These are phyloP conservation scores for Eurosta solidaginis DNA, from an alignment of 1,140 invertebrate species.

Conservation along the genomic window DNA sequence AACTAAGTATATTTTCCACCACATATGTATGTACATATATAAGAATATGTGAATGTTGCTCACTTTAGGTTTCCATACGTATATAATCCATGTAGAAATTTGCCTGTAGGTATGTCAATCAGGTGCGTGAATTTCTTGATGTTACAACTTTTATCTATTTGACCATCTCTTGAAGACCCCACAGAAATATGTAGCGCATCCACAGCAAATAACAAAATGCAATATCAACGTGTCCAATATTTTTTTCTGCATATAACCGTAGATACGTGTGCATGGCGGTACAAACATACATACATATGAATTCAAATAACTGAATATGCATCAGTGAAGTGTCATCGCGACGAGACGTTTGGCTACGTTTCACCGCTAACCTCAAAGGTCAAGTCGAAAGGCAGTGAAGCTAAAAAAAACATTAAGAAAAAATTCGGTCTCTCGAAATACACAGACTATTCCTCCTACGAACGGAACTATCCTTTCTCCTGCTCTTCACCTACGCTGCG, in stretches of 20 bases:
- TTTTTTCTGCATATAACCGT: background rate
- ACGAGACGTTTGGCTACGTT: background rate
- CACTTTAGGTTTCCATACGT: too few relatives aligned
- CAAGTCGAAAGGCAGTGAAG: background rate
- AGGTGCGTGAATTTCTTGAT: background rate
- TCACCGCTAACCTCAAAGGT: background rate
- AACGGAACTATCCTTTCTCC: too few relatives aligned
- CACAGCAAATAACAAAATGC: background rate
- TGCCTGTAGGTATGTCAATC: background rate
- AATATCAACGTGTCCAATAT: background rate
- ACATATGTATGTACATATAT: background rate
- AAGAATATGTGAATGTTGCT: too few relatives aligned
- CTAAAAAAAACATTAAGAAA: background rate
- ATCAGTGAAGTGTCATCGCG: background rate
- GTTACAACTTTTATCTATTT: background rate
- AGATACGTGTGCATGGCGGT: background rate
- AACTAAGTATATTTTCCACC: too few relatives aligned
- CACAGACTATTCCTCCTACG: too few relatives aligned
- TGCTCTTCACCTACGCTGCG: too few relatives aligned
- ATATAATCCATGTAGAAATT: too few relatives aligned
- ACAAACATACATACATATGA: background rate
- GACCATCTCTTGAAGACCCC: background rate
- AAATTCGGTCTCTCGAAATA: too few relatives aligned
- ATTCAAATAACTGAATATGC: background rate
- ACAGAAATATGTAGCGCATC: background rate